Percentiles rank a stretch among this genome's conserved stretches.
Evolutionary conservation across 2,888 invertebrate species (phyloP).

Genomic region (Spodoptera littoralis): DNA sequence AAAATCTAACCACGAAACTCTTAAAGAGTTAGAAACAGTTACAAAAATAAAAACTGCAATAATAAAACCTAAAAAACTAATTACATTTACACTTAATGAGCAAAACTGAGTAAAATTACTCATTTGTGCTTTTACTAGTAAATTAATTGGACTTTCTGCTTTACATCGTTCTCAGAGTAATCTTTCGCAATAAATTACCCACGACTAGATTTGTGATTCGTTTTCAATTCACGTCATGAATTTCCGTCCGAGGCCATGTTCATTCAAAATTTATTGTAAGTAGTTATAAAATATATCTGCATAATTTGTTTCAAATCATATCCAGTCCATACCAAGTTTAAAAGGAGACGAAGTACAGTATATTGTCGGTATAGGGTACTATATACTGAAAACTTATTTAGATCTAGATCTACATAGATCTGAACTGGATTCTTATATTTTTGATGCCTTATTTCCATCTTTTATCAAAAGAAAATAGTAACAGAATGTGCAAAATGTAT

Average conservation of each 20-base stretch:
- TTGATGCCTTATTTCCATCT: too few species aligned
- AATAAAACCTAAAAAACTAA: background rate
- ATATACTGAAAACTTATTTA: too few species aligned
- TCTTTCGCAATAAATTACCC: slow-evolving; percentile 57
- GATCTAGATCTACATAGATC: too few species aligned
- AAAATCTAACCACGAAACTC: too few species aligned
- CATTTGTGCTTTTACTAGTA: slow-evolving; percentile 21
- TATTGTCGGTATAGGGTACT: too few species aligned
- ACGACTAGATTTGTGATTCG: slow-evolving; percentile 52
- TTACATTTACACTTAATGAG: slow-evolving; percentile 1
- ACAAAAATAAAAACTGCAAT: background rate
- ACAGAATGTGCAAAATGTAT: too few species aligned
- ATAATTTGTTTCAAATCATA: background rate
- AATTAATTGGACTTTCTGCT: slow-evolving; percentile 22
- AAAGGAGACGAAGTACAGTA: too few species aligned
- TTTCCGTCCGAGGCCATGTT: slow-evolving; percentile 28
- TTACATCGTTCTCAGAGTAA: slow-evolving; percentile 22
- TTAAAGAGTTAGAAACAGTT: background rate
- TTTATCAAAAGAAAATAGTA: too few species aligned
- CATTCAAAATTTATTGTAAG: slow-evolving; percentile 5
- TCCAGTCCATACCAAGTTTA: too few species aligned
- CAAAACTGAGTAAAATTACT: slow-evolving; percentile 6
- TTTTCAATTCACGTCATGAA: slow-evolving; percentile 61
- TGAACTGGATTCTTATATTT: too few species aligned
- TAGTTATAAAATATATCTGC: slow-evolving; percentile 15